Base-by-base conservation (phyloP, 2,113 vertebrate species). In the Nyctibius bracteatus region DNA sequence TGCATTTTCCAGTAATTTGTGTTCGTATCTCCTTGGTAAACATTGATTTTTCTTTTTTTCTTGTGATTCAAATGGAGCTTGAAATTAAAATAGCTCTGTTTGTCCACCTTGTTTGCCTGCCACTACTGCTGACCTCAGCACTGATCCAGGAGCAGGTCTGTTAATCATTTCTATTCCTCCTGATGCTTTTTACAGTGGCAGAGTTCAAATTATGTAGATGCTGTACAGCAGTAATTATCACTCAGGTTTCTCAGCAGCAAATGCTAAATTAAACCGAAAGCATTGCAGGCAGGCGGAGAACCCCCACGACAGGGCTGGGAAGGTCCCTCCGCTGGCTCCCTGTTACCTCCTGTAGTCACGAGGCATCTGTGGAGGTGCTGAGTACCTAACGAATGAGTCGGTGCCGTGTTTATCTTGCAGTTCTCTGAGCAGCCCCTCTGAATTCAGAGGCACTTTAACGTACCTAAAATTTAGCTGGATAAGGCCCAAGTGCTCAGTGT, bases 61-160 rank as follows among this genome's bases (percentile, higher is more conserved):
- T 86, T 47, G 75, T 83, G 79, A 74, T 90, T 88, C 46, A 94
- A 96, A 93, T 94, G 94, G 63, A 94, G 93, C 93, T 94, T 95
- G 93, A 93, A 95, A 96, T 96, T 49, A 71, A 96, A 91, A 86
- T 58, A 88, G 75, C 71, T 92, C 28, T 91, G 84, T 89, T 94
- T 92, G 66, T 84, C 90, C 85, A 66, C 49, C 31, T 77, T 92
- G 92, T 96, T 97, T 94, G 82, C 88, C 62, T 58, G 63, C 35
- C 33, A 1, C 37, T 68, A 23, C 62, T 0, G 39, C 88, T 96
- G 90, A 96, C 80, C 82, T 96, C 85, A 86, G 94, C 94, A 59
- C 79, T n/a, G 14, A 12, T 35, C 59, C 51, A 7, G 12, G 54
- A 94, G 54, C 33, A 70, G 92, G 13, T 39, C 46, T 77, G 71